Base-by-base conservation (phyloP, 2,888 invertebrate genomes). In the Platynereis dumerilii region DNA sequence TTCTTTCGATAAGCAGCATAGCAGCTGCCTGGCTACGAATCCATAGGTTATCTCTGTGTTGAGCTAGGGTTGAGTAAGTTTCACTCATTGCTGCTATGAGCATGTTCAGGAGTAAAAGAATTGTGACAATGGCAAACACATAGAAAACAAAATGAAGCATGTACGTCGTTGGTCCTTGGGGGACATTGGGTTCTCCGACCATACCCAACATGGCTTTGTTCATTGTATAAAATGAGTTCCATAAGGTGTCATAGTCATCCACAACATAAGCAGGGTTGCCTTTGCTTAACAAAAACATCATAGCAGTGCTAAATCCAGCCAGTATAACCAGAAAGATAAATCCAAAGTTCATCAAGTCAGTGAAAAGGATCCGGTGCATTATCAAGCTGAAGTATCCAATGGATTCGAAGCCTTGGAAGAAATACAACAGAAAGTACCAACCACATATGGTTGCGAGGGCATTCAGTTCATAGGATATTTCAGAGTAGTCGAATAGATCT, bases 81-180 rank as follows among this genome's bases (percentile, higher is more conserved):
- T 60, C 60, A 29, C 53, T 53, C 60, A 60, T 60, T n/a, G 60
- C 60, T 22, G 60, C 52, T 28, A 60, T 60, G 20, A 60, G 34
- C 60, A 60, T 60, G 34, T 60, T 60, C 2, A 60, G 26, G 15
- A 60, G 60, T 2, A 60, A 53, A 15, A 60, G n/a, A 22, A 39
- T 53, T 10, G 29, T 53, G 1, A 60, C 22, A 39, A 12, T 15
- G 10, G 53, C 53, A 27, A 60, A 60, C 12, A 24, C 3, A 1
- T 53, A 22, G 29, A 45, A 60, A 10, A 53, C 12, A 1, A 60
- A 5, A 1, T 17, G 17, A 7, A 48, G 45, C 17, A 22, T 17
- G 5, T 17, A 5, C 1, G 45, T 10, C 17, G 2, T 15, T 45
- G 29, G 17, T 7, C 45, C 59, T n/a, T 45, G 17, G n/a, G 12